These are phyloP conservation scores for Progne subis DNA, from an alignment of 2,113 vertebrate genomes.

Conservation along the genomic window DNA sequence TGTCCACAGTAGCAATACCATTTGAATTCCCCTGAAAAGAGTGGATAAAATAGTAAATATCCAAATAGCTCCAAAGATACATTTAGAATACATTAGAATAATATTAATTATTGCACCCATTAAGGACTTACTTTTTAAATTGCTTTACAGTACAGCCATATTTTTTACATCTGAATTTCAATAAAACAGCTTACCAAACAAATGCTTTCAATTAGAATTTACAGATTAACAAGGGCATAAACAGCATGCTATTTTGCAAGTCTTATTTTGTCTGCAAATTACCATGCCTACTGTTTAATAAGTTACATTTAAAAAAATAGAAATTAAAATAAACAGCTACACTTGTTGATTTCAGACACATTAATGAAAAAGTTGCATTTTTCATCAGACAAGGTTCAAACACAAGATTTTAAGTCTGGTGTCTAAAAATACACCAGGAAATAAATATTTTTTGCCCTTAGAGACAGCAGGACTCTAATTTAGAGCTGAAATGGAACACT, in stretches of 20 bases:
- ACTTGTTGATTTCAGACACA: background rate
- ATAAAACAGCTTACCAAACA: background rate
- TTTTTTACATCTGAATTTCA: background rate
- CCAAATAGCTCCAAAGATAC: background rate
- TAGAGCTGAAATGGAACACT: background rate
- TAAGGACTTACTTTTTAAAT: background rate
- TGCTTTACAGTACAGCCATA: background rate
- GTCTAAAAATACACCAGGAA: background rate
- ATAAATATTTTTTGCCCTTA: background rate
- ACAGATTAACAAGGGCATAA: background rate
- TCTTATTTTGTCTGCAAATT: background rate
- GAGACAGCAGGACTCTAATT: background rate
- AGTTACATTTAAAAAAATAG: background rate
- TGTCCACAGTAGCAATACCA: slow-evolving; percentile 90
- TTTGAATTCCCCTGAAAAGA: slow-evolving; percentile 93
- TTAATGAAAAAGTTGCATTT: background rate
- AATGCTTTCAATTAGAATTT: background rate
- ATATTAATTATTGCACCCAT: background rate
- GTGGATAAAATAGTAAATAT: background rate
- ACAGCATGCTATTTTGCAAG: background rate
- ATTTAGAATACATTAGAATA: background rate
- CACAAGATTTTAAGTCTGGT: background rate
- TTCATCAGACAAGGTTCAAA: background rate
- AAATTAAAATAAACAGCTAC: background rate
- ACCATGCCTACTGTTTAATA: background rate